Percentiles rank a stretch among this genome's conserved stretches.
These are phyloP conservation scores for Saguinus midas DNA, from an alignment of 2,113 vertebrate species.

Conservation along the genomic window DNA sequence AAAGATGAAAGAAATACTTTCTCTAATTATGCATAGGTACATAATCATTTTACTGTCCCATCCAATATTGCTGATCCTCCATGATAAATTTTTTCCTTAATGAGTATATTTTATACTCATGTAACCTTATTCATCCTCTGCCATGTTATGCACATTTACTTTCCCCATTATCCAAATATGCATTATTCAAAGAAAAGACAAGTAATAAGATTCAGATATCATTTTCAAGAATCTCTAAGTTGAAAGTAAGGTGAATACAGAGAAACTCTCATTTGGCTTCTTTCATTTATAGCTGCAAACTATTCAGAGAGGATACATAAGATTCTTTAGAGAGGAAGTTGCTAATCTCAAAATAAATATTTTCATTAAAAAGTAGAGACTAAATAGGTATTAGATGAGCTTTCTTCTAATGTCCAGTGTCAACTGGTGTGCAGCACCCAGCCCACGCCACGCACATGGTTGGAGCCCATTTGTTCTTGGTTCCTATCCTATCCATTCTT, in stretches of 20 bases:
- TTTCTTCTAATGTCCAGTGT: background rate
- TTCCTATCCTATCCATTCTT: background rate
- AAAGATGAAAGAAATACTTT: slow-evolving; percentile 57
- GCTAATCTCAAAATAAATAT: background rate
- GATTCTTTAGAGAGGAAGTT: background rate
- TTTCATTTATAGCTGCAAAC: background rate
- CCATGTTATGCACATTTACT: background rate
- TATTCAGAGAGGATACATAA: background rate
- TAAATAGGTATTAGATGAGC: background rate
- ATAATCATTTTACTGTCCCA: slow-evolving; percentile 33
- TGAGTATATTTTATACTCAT: slow-evolving; percentile 25
- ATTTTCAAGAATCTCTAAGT: background rate
- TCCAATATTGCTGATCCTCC: slow-evolving; percentile 13
- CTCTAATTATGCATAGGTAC: slow-evolving; percentile 7
- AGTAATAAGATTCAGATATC: background rate
- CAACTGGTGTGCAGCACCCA: background rate
- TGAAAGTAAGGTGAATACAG: background rate
- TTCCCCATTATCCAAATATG: background rate
- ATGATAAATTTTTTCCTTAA: slow-evolving; percentile 26
- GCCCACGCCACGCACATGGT: too few relatives aligned
- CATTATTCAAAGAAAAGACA: slow-evolving; percentile 36
- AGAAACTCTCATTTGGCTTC: background rate
- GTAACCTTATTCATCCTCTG: slow-evolving; percentile 25
- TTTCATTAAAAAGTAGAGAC: background rate
- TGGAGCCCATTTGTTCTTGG: background rate